phyloP scores from a whole-genome alignment of 2,113 vertebrate genomes.

The Anguilla japonica region DNA sequence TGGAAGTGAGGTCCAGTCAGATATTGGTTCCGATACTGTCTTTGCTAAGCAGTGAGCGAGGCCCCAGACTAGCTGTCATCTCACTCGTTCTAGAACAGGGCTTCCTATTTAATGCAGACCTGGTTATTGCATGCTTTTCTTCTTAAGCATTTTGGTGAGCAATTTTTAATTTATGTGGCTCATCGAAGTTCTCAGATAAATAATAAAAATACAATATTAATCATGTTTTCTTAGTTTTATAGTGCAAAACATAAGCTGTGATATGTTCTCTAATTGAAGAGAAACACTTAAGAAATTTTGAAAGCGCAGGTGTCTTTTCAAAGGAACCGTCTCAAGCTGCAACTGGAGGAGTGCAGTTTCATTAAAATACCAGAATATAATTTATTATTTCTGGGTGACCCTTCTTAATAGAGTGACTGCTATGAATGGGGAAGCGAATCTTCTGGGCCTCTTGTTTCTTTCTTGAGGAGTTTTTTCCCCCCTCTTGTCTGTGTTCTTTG shows the following conservation, averaged over 20 bases:
- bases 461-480: conserved; percentile 3
- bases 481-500: conserved; percentile 17
- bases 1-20: conserved; percentile 10
- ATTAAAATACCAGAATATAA: not conserved
- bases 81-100: not conserved
- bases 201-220: not conserved
- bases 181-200: not conserved
- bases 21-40: not conserved
- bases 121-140: not conserved
- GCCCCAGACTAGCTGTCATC: not conserved
- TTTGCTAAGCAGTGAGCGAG: not conserved
- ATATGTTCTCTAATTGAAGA: not conserved
- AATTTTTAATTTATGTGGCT: not conserved
- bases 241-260: not conserved
- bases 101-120: not conserved
- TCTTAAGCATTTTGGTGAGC: not conserved
- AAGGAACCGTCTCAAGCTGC: not conserved
- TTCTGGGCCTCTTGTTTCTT: not conserved
- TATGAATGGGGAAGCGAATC: not conserved
- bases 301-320: conserved; percentile 1
- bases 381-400: not conserved
- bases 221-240: not conserved
- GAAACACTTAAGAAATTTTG: not conserved
- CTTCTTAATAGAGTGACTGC: not conserved
- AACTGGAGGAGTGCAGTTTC: not conserved